Evolutionary conservation across 1,140 invertebrate genomes (phyloP), one percentile per base, ranked within the genome.

Genomic region (Coboldia fuscipes): DNA sequence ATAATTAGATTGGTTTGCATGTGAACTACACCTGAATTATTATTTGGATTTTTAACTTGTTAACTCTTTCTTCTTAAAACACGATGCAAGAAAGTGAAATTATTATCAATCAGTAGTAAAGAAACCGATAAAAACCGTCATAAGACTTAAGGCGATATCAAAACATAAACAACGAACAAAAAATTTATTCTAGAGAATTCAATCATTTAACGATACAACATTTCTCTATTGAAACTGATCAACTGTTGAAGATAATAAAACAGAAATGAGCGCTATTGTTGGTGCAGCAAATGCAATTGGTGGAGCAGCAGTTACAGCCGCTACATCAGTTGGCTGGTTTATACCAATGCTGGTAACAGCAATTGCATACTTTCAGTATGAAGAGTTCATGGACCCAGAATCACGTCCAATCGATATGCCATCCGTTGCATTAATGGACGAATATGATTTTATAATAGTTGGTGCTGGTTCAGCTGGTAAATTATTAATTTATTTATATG

Each of bases 391-490:
- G 39, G 80, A 85, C 47, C 76, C 77, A 1, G 79, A 81, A 45
- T 71, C 72, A 0, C 60, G 70, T 32, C 68, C 70, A 0, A 71
- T 73, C 1, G 66, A 81, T 37, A 56, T 76, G 3, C 61, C 66
- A 1, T 65, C 70, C 1, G 68, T 70, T 16, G 45, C 64, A 4
- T 50, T 81, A 13, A 42, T 71, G n/a, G 62, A 66, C 1, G 63
- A 73, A 2, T 78, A 78, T 37, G 81, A 88, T 52, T 88, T 86
- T 41, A 81, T 89, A 36, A 61, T 85, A 37, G 72, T 97, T n/a
- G 93, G 93, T 0, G 83, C 75, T 1, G 92, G 92, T 8, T 94
- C 89, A 0, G 86, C 89, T 43, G 92, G 88, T 74, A 50, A 41
- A 42, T 66, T 44, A 45, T 43, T 50, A 43, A 30, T 29, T 29